Evolutionary conservation across 2,113 vertebrate species (phyloP), one percentile per base, ranked within the genome.

Genomic region (Spea multiplicata): DNA sequence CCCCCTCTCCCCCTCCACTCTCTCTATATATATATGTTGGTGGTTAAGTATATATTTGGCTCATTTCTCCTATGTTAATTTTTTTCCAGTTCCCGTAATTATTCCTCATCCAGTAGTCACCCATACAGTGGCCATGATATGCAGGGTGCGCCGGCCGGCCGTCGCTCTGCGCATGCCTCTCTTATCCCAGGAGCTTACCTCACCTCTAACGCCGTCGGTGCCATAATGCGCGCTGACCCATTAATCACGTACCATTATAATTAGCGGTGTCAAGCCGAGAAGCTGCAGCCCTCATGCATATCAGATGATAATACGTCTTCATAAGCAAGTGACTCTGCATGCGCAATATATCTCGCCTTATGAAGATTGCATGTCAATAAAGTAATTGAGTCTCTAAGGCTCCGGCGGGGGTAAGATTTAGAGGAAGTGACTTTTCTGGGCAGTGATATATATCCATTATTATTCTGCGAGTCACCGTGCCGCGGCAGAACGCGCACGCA

Each of bases 311-410:
- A 97, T 97, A 96, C 93, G 94, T 99, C 97, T 99, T 99, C 96
- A 99, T 98, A 99, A 99, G 96, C 93, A 94, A 95, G 94, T 98
- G 96, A 98, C 97, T 96, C 97, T 98, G 98, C 97, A 98, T 96
- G 95, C 94, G 96, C 96, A 98, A 98, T 99, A 98, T 98, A 98
- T 99, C 96, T 99, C 95, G 91, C 93, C 95, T 98, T 98, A 98
- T 98, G 97, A 98, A 99, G 97, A 99, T 98, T 99, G 97, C 96
- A 97, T 98, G 96, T 99, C 97, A 99, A 99, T 99, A 99, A 99
- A 97, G 95, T 99, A 97, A 99, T 99, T 97, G 97, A 97, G 96
- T 99, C 96, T 95, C 90, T 89, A 95, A 95, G 94, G 95, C 94
- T 95, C 93, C 94, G 92, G 95, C 92, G 91, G 93, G 93, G 30